Evolutionary conservation across 2,888 invertebrate species (phyloP).

Genomic region (Nasonovia ribisnigri): DNA sequence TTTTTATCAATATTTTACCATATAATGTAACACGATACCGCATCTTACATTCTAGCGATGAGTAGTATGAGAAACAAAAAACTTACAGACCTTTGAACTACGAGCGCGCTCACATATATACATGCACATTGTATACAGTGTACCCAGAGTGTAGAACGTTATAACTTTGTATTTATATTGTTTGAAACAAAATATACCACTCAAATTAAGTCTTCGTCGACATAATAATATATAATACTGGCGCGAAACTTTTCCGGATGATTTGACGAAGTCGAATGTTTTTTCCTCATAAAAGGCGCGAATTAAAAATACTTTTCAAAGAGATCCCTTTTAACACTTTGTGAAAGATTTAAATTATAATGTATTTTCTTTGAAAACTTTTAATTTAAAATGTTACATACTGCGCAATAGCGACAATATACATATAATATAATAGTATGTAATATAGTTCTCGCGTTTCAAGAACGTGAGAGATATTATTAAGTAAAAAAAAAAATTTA

Average conservation of each 20-base stretch:
- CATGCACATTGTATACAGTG: not conserved
- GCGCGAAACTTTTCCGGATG: conserved; percentile 7
- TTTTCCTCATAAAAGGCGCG: not conserved
- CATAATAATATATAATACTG: conserved; percentile 21
- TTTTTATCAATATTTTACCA: not conserved
- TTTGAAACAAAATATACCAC: conserved; percentile 43
- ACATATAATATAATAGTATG: not conserved
- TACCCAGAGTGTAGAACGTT: not conserved
- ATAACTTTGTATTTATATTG: conserved; percentile 25
- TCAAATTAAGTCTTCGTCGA: conserved; percentile 35
- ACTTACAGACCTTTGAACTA: conserved; percentile 12
- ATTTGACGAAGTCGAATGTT: conserved; percentile 38
- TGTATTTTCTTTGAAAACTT: conserved; percentile 31
- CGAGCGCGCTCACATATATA: not conserved
- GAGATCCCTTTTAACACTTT: not conserved
- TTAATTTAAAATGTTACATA: conserved; percentile 41
- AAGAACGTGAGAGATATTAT: not conserved
- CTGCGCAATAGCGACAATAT: not conserved
- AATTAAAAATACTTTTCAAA: conserved; percentile 47
- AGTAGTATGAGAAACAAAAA: not conserved
- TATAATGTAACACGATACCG: not conserved
- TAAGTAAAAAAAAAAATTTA: not conserved
- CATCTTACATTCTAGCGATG: not conserved
- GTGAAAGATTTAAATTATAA: conserved; percentile 19
- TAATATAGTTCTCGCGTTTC: not conserved